Base-by-base conservation (phyloP, 2,797 vertebrate species). In the Mus minutoides region DNA sequence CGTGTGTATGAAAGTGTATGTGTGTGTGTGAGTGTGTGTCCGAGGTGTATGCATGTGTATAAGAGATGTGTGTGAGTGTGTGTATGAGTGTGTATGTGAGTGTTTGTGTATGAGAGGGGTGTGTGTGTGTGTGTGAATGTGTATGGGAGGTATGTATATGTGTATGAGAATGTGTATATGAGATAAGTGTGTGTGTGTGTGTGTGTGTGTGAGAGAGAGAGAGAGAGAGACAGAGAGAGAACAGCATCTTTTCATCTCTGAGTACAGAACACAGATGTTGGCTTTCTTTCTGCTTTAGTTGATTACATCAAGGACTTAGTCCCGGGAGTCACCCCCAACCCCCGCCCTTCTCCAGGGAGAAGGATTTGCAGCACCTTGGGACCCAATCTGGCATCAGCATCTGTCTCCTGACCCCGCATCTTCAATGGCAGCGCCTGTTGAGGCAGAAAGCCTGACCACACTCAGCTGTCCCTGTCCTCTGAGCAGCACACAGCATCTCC, bases 191-290 rank as follows among this genome's bases (percentile, higher is more conserved):
- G 31, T 37, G 31, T n/a, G 8, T n/a, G 43, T 49, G 52, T 79
- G 37, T 17, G 24, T 14, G 58, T 14, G 83, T 62, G 37, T 21
- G 58, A 24, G 56, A 58, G 19, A 58, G 58, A 22, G 58, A 60
- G 58, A 62, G 24, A 62, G 21, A 62, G 46, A 37, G 29, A 73
- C 6, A 40, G 4, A 54, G 40, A 62, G 14, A 49, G 56, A 37
- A 40, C 46, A 62, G 58, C 22, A 91, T 88, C 96, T 97, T 95
- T 96, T 92, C 96, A 95, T 93, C 94, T 96, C 95, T 86, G 89
- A 88, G 94, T 92, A 94, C 89, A 96, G 95, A 84, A 43, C 82
- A 71, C 76, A 88, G 89, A 90, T 80, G 64, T 26, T 85, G 88
- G 29, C 87, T 94, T 92, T 37, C 73, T 92, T 71, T 78, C 49